Conservation (phyloP, 2,888 invertebrate species). For the Philereme vetulata region DNA sequence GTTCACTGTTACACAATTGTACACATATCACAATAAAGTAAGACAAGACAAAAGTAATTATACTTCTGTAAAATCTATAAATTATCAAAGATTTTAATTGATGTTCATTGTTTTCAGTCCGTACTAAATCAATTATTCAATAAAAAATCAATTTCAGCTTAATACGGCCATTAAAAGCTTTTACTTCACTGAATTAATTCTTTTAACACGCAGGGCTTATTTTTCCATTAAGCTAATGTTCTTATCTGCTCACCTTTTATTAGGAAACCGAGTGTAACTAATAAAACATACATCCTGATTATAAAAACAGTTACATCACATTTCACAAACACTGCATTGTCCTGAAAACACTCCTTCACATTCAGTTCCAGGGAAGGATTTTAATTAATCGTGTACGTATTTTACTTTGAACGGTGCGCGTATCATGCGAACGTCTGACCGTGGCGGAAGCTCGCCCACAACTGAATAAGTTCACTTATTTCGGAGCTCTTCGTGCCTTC, state of each 20-base stretch:
- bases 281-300: constrained; percentile 76
- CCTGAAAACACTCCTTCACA: constrained; percentile 8
- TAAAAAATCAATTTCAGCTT: no score
- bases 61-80: no score
- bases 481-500: constrained; percentile 55
- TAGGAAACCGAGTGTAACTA: constrained; percentile 68
- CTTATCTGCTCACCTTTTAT: constrained; percentile 62
- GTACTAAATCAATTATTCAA: no score
- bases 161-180: neutral
- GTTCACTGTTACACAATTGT: no score
- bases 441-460: constrained; percentile 50
- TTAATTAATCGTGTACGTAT: constrained; percentile 25
- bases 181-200: constrained; percentile 1
- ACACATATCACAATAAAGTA: no score
- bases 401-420: constrained; percentile 15
- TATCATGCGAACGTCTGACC: constrained; percentile 47
- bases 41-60: no score
- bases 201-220: constrained; percentile 10
- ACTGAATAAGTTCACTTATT: constrained; percentile 57
- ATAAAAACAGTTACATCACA: constrained; percentile 67
- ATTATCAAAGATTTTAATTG: no score
- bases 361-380: constrained; percentile 9
- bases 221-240: constrained; percentile 11
- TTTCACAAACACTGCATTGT: constrained; percentile 54
- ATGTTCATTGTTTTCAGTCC: no score